phyloP scores from a whole-genome alignment of 2,797 vertebrate species.

The Hapalemur alaotrensis region DNA sequence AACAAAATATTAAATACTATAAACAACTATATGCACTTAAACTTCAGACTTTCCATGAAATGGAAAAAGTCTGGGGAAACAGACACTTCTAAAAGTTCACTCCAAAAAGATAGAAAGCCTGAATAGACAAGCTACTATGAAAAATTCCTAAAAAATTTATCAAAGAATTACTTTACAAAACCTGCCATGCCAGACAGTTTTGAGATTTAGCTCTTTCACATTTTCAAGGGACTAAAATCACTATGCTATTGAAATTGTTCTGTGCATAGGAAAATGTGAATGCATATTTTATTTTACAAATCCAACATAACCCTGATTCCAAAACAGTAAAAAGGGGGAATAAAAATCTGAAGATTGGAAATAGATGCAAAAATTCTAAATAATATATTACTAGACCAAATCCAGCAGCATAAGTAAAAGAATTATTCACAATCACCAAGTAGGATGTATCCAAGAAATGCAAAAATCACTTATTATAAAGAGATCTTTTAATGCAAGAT shows the following conservation, averaged over 20 bases:
- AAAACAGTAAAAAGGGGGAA: neutral
- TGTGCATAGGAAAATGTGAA: neutral
- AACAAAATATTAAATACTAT: neutral
- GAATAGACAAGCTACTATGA: neutral
- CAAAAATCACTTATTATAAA: neutral
- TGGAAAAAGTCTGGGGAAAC: neutral
- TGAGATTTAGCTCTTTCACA: constrained; percentile 12
- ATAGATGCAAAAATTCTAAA: neutral
- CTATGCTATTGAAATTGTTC: neutral
- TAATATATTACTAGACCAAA: neutral
- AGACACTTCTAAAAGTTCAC: neutral
- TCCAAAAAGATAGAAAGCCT: neutral
- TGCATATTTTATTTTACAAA: neutral
- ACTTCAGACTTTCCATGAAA: neutral
- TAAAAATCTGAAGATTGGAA: neutral
- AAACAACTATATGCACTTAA: neutral
- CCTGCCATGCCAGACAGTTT: neutral
- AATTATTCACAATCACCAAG: neutral
- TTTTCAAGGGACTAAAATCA: neutral
- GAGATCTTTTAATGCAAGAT: neutral
- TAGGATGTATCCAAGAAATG: constrained; percentile 16
- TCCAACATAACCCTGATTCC: neutral
- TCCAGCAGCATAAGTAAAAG: neutral
- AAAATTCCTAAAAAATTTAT: neutral
- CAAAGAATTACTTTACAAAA: constrained; percentile 46